Conservation (phyloP, 2,113 vertebrate species). For the Cettia cetti region DNA sequence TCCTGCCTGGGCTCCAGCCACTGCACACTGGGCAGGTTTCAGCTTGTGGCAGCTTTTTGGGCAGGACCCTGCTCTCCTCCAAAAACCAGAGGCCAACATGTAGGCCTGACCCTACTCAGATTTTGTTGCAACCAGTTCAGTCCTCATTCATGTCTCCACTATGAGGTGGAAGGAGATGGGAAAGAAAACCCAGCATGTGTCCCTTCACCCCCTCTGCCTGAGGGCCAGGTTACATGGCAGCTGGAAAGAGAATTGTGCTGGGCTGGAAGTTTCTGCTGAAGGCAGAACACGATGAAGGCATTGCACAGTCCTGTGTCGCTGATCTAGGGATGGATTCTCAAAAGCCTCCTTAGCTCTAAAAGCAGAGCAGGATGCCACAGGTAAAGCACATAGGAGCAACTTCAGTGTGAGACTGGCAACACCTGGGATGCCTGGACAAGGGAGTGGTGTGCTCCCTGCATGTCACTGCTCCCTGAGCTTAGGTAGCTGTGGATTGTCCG, state of each 20-base stretch:
- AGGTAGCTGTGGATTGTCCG: background rate
- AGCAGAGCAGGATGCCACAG: background rate
- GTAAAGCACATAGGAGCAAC: background rate
- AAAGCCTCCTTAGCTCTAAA: background rate
- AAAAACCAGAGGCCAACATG: fast-evolving
- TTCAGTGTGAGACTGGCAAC: background rate
- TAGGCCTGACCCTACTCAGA: background rate
- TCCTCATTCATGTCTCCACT: background rate
- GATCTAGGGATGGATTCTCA: background rate
- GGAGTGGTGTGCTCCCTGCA: background rate
- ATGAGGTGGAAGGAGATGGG: background rate
- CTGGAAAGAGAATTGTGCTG: background rate
- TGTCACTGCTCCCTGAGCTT: background rate
- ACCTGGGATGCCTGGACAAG: background rate
- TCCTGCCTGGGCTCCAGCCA: fast-evolving
- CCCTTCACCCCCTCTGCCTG: fast-evolving
- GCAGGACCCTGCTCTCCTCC: background rate
- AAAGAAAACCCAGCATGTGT: background rate
- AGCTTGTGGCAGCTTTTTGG: background rate
- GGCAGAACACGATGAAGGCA: background rate
- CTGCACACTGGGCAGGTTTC: fast-evolving
- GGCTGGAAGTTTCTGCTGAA: background rate
- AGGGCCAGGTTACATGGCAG: background rate
- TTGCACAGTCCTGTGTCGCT: fast-evolving
- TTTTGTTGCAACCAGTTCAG: background rate